Conservation (phyloP, 2,888 invertebrate genomes). For the Stegophylla sp. region DNA sequence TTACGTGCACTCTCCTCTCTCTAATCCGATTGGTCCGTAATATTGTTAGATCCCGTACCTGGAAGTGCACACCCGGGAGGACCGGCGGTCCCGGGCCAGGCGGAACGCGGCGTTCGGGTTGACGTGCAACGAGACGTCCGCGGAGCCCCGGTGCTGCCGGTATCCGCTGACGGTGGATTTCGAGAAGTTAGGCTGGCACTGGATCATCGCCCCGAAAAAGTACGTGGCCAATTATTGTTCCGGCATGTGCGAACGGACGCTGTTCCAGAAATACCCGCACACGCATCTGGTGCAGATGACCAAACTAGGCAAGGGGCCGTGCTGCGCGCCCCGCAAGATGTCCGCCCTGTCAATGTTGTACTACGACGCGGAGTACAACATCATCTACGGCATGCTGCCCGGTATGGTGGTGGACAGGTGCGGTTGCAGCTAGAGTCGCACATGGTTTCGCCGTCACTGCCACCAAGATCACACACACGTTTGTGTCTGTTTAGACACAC, state of each 20-base stretch:
- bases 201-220: conserved; percentile 93
- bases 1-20: neutral
- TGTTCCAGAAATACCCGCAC: conserved; percentile 84
- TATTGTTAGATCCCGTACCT: conserved; percentile 69
- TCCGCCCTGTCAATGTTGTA: conserved; percentile 89
- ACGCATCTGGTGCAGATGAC: conserved; percentile 87
- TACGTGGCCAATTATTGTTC: conserved; percentile 96
- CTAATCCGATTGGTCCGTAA: conserved; percentile 52
- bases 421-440: conserved; percentile 71
- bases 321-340: conserved; percentile 90
- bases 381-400: conserved; percentile 85
- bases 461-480: too few relatives aligned
- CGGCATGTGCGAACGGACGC: conserved; percentile 87
- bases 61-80: conserved; percentile 69
- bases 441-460: neutral
- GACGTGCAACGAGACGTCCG: conserved; percentile 81
- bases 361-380: conserved; percentile 85
- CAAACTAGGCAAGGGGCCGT: conserved; percentile 80
- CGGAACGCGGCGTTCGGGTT: conserved; percentile 74
- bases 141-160: conserved; percentile 88
- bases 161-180: conserved; percentile 94
- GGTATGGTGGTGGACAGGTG: conserved; percentile 95
- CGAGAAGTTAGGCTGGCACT: conserved; percentile 95
- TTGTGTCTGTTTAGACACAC: neutral
- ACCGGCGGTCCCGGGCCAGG: conserved; percentile 73